These are phyloP conservation scores for Drosophila nr. medialis DNA, from an alignment of 2,888 invertebrate genomes.

Conservation along the genomic window DNA sequence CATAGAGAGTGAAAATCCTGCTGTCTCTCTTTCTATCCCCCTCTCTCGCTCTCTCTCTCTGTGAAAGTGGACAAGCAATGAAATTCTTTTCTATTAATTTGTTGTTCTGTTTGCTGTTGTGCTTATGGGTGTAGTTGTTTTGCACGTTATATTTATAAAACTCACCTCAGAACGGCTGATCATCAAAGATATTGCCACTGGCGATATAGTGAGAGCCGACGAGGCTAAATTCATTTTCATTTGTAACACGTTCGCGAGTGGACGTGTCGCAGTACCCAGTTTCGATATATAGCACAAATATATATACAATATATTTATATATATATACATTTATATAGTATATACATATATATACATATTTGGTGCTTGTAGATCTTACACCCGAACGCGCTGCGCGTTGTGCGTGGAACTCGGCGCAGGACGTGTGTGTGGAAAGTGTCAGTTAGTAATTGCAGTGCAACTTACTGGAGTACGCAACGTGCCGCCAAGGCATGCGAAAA, in stretches of 20 bases:
- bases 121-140: conserved; percentile 45
- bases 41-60: conserved; percentile 7
- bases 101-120: conserved; percentile 33
- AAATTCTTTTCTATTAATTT: conserved; percentile 62
- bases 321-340: conserved; percentile 24
- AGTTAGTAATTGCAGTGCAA: conserved; percentile 4
- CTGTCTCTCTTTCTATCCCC: conserved; percentile 1
- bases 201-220: conserved; percentile 29
- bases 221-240: conserved; percentile 79
- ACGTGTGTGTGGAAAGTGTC: conserved; percentile 26
- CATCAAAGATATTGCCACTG: conserved; percentile 59
- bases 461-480: conserved; percentile 34
- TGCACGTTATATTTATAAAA: conserved; percentile 75
- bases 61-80: conserved; percentile 53
- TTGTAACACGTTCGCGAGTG: conserved; percentile 79
- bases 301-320: conserved; percentile 26
- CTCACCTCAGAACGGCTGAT: conserved; percentile 82
- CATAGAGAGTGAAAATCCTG: conserved; percentile 49
- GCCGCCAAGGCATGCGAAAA: conserved; percentile 72
- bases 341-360: conserved; percentile 33
- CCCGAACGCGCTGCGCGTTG: conserved; percentile 60
- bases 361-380: conserved; percentile 47
- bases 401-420: conserved; percentile 50
- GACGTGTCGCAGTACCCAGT: conserved; percentile 68
- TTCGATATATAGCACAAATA: conserved; percentile 49